Base-by-base conservation (phyloP, 2,113 vertebrate genomes). In the Hypanus sabinus region DNA sequence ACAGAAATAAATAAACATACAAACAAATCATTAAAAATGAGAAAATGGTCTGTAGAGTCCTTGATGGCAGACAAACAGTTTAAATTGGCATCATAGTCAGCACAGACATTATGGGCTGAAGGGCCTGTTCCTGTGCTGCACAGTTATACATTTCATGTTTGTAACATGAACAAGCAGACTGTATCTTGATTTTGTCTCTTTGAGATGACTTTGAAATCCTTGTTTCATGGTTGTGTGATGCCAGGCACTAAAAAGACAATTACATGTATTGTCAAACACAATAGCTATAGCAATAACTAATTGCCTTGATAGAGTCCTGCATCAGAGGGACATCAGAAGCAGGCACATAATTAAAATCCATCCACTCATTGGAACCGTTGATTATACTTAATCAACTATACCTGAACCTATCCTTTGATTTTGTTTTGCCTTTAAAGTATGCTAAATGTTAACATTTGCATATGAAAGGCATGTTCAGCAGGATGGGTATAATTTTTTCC, bases 231-330 rank as follows among this genome's bases (percentile, higher is more conserved):
- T 60, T 14, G 83, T 60, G 55, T 30, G 83, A 60, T 87, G 83
- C 30, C 46, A 60, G 30, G 24, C 83, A 87, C 57, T 11, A 11
- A n/a, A 87, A 87, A 87, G 46, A 87, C 55, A 62, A 87, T 87
- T 87, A 87, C 57, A 12, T 57, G n/a, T n/a, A 27, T 24, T 87
- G 55, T 87, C 83, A 87, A 87, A 87, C 46, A 22, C 85, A 65
- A 65, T 88, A 65, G 85, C 60, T 33, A 65, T 65, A 18, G 85
- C 65, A 65, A 88, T 88, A 88, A 88, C 60, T 33, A 88, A n/a
- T 65, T 88, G 85, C 85, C 60, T 88, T 88, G 60, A 30, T 62
- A 65, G 65, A 30, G 60, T 88, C 60, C 85, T 88, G 60, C 57
- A 88, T 65, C 85, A 33, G 85, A 88, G 18, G 30, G 85, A 30